Evolutionary conservation across 2,888 invertebrate genomes (phyloP).

Genomic region (Drosophila lutescens): DNA sequence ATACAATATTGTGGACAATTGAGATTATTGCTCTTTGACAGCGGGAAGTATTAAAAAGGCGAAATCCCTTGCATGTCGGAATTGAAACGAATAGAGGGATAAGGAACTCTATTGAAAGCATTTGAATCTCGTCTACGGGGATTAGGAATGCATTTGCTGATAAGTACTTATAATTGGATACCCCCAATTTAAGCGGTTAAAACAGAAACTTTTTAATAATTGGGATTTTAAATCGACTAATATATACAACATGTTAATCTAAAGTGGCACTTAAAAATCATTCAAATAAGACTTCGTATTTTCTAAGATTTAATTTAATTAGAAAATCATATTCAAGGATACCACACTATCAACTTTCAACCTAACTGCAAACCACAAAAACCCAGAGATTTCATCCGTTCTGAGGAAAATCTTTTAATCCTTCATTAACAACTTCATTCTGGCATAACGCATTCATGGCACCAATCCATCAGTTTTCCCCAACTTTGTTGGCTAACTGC

Average conservation of each 20-base stretch:
- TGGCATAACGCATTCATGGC: background rate
- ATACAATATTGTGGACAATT: conserved; percentile 63
- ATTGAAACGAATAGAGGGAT: conserved; percentile 1
- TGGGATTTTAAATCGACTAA: too few relatives aligned
- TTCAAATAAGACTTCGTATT: too few relatives aligned
- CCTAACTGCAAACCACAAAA: too few relatives aligned
- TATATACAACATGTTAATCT: too few relatives aligned
- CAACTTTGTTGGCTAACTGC: conserved; percentile 3
- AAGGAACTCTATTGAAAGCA: conserved; percentile 11
- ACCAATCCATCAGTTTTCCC: background rate
- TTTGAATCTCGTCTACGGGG: background rate
- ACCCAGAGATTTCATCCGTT: background rate
- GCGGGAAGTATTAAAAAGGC: conserved; percentile 13
- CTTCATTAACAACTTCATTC: background rate
- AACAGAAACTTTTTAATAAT: too few relatives aligned
- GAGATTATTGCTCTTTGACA: conserved; percentile 47
- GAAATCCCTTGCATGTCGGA: conserved; percentile 6
- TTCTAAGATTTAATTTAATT: too few relatives aligned
- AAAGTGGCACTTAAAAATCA: too few relatives aligned
- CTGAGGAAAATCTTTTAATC: background rate
- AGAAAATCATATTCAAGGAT: too few relatives aligned
- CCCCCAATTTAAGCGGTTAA: background rate
- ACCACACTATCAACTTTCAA: too few relatives aligned
- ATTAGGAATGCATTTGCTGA: background rate
- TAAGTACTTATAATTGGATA: background rate